phyloP scores from a whole-genome alignment of 1,140 invertebrate species.

The Nasonia longicornis region DNA sequence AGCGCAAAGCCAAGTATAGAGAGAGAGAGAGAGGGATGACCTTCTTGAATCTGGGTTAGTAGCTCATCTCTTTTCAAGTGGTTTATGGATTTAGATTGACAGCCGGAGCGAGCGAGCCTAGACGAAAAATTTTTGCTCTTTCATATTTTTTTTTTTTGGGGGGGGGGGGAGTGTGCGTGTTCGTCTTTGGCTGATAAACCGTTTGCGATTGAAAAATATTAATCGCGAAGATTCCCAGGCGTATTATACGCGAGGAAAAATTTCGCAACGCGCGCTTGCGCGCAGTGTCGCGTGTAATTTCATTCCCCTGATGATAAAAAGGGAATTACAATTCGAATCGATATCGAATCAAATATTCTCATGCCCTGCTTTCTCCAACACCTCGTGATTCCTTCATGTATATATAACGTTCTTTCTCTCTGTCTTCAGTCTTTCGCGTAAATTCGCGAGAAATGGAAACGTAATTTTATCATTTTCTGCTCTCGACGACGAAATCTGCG shows the following conservation, averaged over 20 bases:
- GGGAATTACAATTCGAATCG: conserved; percentile 1
- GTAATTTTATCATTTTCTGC: too few relatives aligned
- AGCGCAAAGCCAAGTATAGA: not conserved
- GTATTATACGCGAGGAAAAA: too few relatives aligned
- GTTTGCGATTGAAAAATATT: too few relatives aligned
- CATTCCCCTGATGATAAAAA: not conserved
- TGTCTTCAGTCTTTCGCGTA: not conserved
- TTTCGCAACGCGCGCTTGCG: not conserved
- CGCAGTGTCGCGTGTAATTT: conserved; percentile 4
- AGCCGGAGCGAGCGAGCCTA: not conserved
- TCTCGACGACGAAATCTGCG: too few relatives aligned
- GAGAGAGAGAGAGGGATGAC: conserved; percentile 35
- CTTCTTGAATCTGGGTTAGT: conserved; percentile 50
- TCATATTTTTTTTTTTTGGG: too few relatives aligned
- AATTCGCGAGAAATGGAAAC: not conserved
- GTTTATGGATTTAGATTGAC: conserved; percentile 47
- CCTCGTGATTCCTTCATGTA: not conserved
- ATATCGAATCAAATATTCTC: conserved; percentile 17
- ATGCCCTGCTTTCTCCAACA: not conserved
- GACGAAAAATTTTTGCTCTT: conserved; percentile 21
- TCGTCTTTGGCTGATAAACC: too few relatives aligned
- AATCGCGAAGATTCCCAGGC: too few relatives aligned
- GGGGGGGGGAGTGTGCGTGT: not conserved
- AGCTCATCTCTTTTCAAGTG: conserved; percentile 46
- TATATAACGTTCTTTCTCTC: too few relatives aligned